A percentile compares a stretch with the other conserved stretches of the same genome.
These are phyloP conservation scores for Hartigia nigra DNA, from an alignment of 2,888 invertebrate genomes.

Conservation along the genomic window DNA sequence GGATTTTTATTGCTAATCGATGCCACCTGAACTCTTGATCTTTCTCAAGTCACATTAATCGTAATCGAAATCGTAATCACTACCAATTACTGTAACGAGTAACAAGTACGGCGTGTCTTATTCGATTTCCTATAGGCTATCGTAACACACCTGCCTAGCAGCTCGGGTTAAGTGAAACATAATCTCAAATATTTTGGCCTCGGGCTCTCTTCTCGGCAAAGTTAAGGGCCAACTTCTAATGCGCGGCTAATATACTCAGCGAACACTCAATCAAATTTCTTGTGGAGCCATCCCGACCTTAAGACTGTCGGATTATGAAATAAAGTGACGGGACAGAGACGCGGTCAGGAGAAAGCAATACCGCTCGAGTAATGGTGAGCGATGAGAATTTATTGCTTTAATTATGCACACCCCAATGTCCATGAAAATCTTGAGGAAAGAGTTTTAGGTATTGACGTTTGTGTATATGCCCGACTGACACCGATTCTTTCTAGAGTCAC, in stretches of 20 bases:
- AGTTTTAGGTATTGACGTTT: neutral
- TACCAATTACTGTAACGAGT: neutral
- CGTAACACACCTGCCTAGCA: neutral
- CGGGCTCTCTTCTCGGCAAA: neutral
- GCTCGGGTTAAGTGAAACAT: conserved; percentile 13
- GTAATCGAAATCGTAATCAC: neutral
- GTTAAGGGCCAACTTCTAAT: conserved; percentile 3
- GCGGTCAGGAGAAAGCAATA: neutral
- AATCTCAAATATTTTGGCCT: conserved; percentile 12
- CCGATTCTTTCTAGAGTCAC: neutral
- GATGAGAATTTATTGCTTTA: neutral
- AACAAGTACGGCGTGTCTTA: neutral
- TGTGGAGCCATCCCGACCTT: conserved; percentile 4
- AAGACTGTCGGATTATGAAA: conserved; percentile 1
- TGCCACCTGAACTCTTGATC: neutral
- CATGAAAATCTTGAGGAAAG: neutral
- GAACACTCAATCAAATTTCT: conserved; percentile 18
- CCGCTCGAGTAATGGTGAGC: neutral
- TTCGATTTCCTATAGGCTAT: neutral
- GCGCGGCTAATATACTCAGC: conserved; percentile 17
- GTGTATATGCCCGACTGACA: neutral
- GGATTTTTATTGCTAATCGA: neutral
- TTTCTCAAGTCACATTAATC: neutral
- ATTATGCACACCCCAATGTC: neutral
- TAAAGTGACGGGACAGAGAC: neutral